Conservation (phyloP, 2,113 vertebrate species). For the Hypocryptadius cinnamomeus region DNA sequence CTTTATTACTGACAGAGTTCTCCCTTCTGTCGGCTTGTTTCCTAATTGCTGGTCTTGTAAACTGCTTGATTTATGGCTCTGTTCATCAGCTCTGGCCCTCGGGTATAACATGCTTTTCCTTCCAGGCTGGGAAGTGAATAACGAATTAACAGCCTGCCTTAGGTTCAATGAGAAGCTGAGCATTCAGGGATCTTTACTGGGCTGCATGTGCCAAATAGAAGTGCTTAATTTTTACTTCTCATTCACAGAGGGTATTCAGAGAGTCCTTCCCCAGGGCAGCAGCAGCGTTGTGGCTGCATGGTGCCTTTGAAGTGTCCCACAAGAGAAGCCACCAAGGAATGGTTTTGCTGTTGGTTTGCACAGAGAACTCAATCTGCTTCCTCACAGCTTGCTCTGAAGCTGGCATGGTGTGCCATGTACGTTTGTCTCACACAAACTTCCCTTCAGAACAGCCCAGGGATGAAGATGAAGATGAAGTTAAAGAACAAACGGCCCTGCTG, state of each 20-base stretch:
- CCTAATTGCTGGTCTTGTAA: conserved; percentile 69
- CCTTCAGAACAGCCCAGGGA: not conserved
- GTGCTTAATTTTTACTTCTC: conserved; percentile 52
- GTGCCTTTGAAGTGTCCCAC: conserved; percentile 52
- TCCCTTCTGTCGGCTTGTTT: conserved; percentile 64
- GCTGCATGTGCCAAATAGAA: conserved; percentile 50
- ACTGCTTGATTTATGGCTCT: conserved; percentile 71
- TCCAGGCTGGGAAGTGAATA: conserved; percentile 67
- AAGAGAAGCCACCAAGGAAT: conserved; percentile 30
- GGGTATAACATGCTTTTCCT: conserved; percentile 64
- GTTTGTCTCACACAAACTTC: not conserved
- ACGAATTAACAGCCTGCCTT: conserved; percentile 66
- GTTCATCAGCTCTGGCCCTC: conserved; percentile 56
- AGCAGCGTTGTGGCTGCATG: not conserved
- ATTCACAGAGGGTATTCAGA: conserved; percentile 32
- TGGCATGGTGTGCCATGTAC: not conserved
- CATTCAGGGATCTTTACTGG: conserved; percentile 62
- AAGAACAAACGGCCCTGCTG: not conserved
- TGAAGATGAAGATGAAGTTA: not conserved
- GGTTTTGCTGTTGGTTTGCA: not conserved
- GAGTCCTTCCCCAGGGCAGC: conserved; percentile 23
- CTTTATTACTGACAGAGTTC: conserved; percentile 48
- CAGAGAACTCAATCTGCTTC: conserved; percentile 6
- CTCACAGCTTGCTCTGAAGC: not conserved
- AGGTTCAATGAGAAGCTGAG: conserved; percentile 63